Evolutionary conservation across 1,140 invertebrate species (phyloP), one percentile per base, ranked within the genome.

Genomic region (Pseudobourletiella spinata): DNA sequence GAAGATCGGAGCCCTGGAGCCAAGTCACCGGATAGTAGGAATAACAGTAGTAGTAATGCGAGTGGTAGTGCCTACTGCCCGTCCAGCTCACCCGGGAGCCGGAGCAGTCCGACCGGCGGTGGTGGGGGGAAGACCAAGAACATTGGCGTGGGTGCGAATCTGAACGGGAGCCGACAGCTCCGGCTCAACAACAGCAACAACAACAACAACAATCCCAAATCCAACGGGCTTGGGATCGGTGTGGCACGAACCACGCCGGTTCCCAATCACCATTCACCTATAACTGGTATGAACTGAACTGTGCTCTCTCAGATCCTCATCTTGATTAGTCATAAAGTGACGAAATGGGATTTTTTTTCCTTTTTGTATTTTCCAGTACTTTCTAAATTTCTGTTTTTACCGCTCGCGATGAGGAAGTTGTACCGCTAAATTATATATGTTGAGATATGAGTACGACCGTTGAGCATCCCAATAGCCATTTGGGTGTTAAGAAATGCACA

Each of bases 91-190:
- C 48, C 48, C 24, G 24, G 48, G 4, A 22, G 48, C 8, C 8
- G 20, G 3, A 51, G 28, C 22, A 26, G 22, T 51, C 8, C 32
- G n/a, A 11, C n/a, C 8, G 18, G 20, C 2, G 48, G 6, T 51
- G 24, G 20, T 25, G 16, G 20, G 25, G 25, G 22, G 14, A 51
- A 51, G n/a, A 25, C 25, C 6, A 51, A 51, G 28, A 51, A 51
- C 28, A 51, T 51, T 51, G 48, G 48, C 28, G 48, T 51, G 15
- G 48, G 48, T 51, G 48, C 48, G 22, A 51, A 51, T 51, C n/a
- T 51, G 24, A 51, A 24, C n/a, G 32, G 8, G n/a, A 39, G 32
- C n/a, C 32, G n/a, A n/a, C n/a, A n/a, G n/a, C n/a, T n/a, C n/a
- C n/a, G n/a, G n/a, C n/a, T n/a, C 22, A 51, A 4, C 4, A 51